Evolutionary conservation across 2,888 invertebrate species (phyloP), one percentile per base, ranked within the genome.

Genomic region (Theretra japonica): DNA sequence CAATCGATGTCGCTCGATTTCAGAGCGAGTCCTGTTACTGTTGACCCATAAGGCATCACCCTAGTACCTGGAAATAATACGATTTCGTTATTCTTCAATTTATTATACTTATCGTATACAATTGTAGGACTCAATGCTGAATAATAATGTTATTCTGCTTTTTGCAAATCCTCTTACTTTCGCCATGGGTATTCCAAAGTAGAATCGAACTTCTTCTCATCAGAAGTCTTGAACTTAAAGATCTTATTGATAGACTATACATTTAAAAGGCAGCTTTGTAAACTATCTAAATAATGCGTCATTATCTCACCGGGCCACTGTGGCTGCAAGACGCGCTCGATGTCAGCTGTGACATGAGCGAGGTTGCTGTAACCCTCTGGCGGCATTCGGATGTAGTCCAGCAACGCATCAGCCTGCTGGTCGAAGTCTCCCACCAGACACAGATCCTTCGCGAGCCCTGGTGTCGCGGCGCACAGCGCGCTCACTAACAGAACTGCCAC

Each of bases 1-100:
- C 77, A 74, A 73, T 84, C 84, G 0, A 74, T 70, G 72, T 84
- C 84, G 65, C 84, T 84, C 30, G 69, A 33, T 41, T 72, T 71
- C 7, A 73, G 30, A 4, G 75, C 77, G 17, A 84, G 71, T 0
- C 82, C 83, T 4, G 77, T 75, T 6, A 70, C 73, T 11, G 80
- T 65, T 0, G 84, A 81, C 0, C 84, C 84, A 53, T 73, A 77
- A 6, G 74, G 70, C 1, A 25, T 19, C 7, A 80, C 73, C 62
- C 73, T 70, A 21, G 73, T 70, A 21, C 73, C 83, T 83, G 76
- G 0, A 75, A 76, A 50, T 5, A 4, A 62, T 15, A 28, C 6
- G 28, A 11, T 60, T 17, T 3, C 15, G 4, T 15, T 33, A n/a
- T 19, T 19, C 28, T 15, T 15, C 8, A 23, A 17, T 50, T 17